Conservation (phyloP, 2,888 invertebrate species). For the Melangyna quadrimaculata region DNA sequence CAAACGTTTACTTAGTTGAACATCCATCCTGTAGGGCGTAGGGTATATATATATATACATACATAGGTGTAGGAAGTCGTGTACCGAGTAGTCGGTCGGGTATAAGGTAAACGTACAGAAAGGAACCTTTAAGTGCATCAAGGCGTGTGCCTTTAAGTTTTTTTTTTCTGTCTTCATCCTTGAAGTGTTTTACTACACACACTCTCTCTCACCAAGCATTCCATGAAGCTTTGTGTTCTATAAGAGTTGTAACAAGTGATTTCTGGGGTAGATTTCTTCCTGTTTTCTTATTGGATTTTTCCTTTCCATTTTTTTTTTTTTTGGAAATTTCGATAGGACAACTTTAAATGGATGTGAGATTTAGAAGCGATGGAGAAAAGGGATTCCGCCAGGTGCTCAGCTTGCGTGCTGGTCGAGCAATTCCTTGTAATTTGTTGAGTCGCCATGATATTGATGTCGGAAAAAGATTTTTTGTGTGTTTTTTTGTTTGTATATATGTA, state of each 20-base stretch:
- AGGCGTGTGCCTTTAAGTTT: slow-evolving; percentile 40
- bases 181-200: slow-evolving; percentile 49
- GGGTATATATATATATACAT: not conserved
- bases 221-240: slow-evolving; percentile 50
- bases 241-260: slow-evolving; percentile 58
- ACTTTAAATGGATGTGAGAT: slow-evolving; percentile 53
- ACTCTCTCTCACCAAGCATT: slow-evolving; percentile 49
- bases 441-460: slow-evolving; percentile 45
- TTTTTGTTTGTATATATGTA: too few relatives aligned
- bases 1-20: slow-evolving; percentile 71
- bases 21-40: slow-evolving; percentile 47
- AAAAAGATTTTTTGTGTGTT: not conserved
- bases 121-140: slow-evolving; percentile 62
- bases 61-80: not conserved
- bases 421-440: slow-evolving; percentile 66
- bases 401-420: slow-evolving; percentile 62
- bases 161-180: not conserved
- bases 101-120: not conserved
- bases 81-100: slow-evolving; percentile 5
- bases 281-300: slow-evolving; percentile 4
- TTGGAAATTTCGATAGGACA: slow-evolving; percentile 30
- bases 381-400: slow-evolving; percentile 64
- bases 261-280: slow-evolving; percentile 51
- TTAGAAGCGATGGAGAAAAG: slow-evolving; percentile 32
- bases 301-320: not conserved